Evolutionary conservation across 2,888 invertebrate species (phyloP).

Genomic region (Archaeoteleia sp.): DNA sequence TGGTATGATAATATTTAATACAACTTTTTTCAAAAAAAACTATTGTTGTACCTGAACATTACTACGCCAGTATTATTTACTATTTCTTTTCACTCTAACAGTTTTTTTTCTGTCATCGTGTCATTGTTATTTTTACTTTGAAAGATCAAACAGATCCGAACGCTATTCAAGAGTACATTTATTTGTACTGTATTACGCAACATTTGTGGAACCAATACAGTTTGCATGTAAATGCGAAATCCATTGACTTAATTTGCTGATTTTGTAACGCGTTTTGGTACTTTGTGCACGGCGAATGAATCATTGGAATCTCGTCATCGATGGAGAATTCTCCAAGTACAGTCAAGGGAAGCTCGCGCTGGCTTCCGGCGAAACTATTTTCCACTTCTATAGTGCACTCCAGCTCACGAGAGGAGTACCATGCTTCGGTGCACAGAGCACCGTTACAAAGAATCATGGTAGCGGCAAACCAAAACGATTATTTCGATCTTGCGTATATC

Average conservation of each 20-base stretch:
- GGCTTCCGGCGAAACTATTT: conserved; percentile 53
- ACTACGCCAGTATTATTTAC: no score
- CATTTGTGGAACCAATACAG: not conserved
- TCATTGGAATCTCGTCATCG: conserved; percentile 53
- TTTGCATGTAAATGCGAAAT: conserved; percentile 11
- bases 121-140: no score
- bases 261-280: conserved; percentile 23
- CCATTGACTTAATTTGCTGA: conserved; percentile 14
- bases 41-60: no score
- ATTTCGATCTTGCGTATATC: conserved; percentile 37
- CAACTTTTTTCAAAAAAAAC: no score
- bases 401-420: conserved; percentile 48
- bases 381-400: conserved; percentile 41
- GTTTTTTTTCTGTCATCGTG: no score
- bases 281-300: conserved; percentile 36
- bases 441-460: conserved; percentile 60
- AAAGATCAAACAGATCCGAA: no score
- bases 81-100: no score
- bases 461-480: conserved; percentile 52
- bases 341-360: conserved; percentile 32
- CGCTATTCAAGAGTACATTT: not conserved
- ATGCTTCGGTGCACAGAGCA: conserved; percentile 63
- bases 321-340: conserved; percentile 29
- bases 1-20: no score
- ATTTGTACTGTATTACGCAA: not conserved